phyloP scores from a whole-genome alignment of 2,888 invertebrate genomes.

The Icerya purchasi region DNA sequence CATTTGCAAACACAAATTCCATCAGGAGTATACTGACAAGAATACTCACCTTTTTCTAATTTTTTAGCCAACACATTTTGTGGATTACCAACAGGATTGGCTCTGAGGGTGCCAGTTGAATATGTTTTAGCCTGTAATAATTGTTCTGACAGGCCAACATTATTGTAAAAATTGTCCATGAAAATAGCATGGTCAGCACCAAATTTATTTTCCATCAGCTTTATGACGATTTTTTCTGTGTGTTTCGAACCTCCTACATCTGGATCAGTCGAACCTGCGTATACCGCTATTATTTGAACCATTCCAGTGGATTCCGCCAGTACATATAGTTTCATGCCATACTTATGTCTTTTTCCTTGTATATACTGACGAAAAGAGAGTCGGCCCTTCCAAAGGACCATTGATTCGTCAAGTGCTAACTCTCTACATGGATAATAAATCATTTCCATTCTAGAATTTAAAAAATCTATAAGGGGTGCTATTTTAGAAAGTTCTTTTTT shows the following conservation, averaged over 20 bases:
- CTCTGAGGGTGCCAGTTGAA: slow-evolving; percentile 1
- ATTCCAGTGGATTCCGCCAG: background rate
- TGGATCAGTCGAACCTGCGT: background rate
- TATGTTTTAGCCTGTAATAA: slow-evolving; percentile 5
- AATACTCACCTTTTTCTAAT: slow-evolving; percentile 4
- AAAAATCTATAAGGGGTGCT: background rate
- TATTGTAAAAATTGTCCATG: background rate
- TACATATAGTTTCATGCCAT: slow-evolving; percentile 10
- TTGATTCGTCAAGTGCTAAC: slow-evolving; percentile 12
- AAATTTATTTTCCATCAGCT: background rate
- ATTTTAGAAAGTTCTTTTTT: background rate
- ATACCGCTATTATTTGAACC: background rate
- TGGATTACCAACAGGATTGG: slow-evolving; percentile 1
- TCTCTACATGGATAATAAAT: background rate
- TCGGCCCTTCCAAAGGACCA: slow-evolving; percentile 8
- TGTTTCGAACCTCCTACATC: background rate
- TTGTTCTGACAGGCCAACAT: too few relatives aligned
- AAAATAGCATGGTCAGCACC: background rate
- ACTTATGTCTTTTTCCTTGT: slow-evolving; percentile 8
- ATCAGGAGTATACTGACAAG: background rate
- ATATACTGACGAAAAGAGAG: slow-evolving; percentile 10
- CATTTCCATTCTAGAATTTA: background rate
- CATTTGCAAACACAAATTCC: background rate
- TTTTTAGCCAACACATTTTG: background rate
- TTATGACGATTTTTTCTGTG: background rate